These are phyloP conservation scores for Xiphias gladius DNA, from an alignment of 2,113 vertebrate species.

Conservation along the genomic window DNA sequence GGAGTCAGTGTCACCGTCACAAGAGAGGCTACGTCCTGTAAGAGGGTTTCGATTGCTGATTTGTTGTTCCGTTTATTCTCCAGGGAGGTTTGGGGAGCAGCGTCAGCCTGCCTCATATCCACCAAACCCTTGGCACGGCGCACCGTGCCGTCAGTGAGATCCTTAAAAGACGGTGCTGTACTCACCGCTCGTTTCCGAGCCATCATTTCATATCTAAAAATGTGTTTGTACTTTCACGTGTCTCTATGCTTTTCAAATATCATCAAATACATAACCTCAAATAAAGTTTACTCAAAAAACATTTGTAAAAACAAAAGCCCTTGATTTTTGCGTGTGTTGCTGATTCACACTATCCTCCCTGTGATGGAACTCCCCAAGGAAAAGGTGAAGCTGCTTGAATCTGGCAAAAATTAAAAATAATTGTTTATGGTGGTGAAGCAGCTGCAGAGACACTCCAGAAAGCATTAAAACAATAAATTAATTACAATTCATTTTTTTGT, in stretches of 20 bases:
- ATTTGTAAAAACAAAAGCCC: neutral
- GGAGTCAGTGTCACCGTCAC: constrained; percentile 14
- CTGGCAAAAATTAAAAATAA: neutral
- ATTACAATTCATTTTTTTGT: no score
- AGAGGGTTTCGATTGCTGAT: constrained; percentile 8
- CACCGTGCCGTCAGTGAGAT: neutral
- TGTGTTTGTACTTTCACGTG: neutral
- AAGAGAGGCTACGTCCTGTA: neutral
- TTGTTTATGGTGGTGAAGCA: neutral
- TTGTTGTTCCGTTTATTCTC: neutral
- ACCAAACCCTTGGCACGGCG: neutral
- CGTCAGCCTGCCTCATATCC: neutral
- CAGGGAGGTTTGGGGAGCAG: neutral
- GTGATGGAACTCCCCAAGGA: neutral
- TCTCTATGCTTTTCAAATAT: neutral
- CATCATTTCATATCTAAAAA: neutral
- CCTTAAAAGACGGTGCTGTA: neutral
- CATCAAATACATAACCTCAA: no score
- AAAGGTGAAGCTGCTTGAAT: neutral
- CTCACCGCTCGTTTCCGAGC: neutral
- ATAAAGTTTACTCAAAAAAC: neutral
- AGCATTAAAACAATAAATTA: neutral
- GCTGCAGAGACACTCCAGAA: neutral
- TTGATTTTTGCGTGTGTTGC: neutral
- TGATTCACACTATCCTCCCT: neutral